Conservation (phyloP, 2,888 invertebrate genomes). For the Epistrophe grossulariae region DNA sequence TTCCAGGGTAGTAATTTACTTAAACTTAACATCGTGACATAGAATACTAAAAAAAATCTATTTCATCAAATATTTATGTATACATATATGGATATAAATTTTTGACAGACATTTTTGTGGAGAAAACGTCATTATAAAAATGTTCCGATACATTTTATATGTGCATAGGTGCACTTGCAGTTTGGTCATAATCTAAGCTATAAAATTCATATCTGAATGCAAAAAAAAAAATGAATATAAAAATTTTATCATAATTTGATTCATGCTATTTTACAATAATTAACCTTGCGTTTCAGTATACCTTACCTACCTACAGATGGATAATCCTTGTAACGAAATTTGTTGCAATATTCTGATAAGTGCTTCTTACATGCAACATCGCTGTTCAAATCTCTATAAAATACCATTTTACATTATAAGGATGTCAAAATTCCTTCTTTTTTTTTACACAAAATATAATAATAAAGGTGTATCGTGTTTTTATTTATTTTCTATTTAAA, state of each 20-base stretch:
- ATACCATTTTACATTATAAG: background rate
- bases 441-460: background rate
- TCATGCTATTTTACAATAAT: background rate
- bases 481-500: background rate
- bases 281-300: background rate
- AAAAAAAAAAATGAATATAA: too few relatives aligned
- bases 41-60: background rate
- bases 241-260: background rate
- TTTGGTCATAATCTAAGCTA: too few relatives aligned
- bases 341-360: background rate
- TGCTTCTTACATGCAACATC: conserved; percentile 37
- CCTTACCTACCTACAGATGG: too few relatives aligned
- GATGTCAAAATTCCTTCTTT: background rate
- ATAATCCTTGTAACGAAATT: conserved; percentile 15
- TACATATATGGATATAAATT: background rate
- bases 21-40: background rate
- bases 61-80: background rate
- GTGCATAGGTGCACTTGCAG: too few relatives aligned
- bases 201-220: too few relatives aligned
- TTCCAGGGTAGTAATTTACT: background rate
- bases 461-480: background rate
- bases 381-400: conserved; percentile 13
- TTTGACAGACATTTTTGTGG: background rate
- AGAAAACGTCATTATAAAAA: too few relatives aligned
- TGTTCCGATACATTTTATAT: too few relatives aligned